These are phyloP conservation scores for Drosophila parthenogenetica DNA, from an alignment of 2,888 invertebrate genomes.

Conservation along the genomic window DNA sequence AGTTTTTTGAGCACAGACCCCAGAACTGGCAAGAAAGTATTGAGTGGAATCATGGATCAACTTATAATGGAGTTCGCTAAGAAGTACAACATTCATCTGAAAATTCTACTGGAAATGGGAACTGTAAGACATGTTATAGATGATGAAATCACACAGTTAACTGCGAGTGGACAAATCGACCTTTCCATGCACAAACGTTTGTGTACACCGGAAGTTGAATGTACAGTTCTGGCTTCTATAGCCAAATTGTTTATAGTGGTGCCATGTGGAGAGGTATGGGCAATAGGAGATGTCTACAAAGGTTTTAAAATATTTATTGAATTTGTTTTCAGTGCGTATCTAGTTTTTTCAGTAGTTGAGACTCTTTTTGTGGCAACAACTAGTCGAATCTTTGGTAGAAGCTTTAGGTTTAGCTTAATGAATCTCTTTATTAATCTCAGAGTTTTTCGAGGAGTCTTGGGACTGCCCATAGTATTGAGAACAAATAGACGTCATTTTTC, in stretches of 20 bases:
- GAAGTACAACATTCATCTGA: slow-evolving; percentile 28
- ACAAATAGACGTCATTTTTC: background rate
- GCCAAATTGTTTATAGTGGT: slow-evolving; percentile 27
- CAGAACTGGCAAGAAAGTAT: background rate
- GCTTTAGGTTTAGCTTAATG: background rate
- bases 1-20: background rate
- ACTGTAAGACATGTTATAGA: background rate
- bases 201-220: background rate
- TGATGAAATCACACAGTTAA: background rate
- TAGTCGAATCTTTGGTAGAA: background rate
- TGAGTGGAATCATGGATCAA: background rate
- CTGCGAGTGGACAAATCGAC: slow-evolving; percentile 6
- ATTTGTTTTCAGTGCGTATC: background rate
- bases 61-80: slow-evolving; percentile 14
- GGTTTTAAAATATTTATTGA: background rate
- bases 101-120: background rate
- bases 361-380: background rate
- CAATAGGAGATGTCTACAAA: background rate
- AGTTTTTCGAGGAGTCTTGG: background rate
- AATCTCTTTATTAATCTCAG: background rate
- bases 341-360: background rate
- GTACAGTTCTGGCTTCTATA: background rate
- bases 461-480: background rate
- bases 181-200: slow-evolving; percentile 7
- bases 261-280: slow-evolving; percentile 28